These are phyloP conservation scores for Brenthis daphne DNA, from an alignment of 2,888 invertebrate genomes.

Conservation along the genomic window DNA sequence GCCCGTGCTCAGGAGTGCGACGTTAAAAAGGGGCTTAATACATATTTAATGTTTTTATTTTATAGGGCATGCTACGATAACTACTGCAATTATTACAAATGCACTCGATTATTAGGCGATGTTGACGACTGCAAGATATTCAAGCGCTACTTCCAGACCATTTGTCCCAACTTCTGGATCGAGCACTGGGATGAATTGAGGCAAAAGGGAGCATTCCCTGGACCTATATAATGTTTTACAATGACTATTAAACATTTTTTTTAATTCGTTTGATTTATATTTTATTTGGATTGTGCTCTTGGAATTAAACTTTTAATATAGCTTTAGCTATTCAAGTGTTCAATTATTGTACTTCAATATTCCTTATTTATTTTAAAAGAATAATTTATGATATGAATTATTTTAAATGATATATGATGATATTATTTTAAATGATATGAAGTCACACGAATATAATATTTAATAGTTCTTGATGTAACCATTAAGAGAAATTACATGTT, in stretches of 20 bases:
- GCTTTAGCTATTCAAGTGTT: too few relatives aligned
- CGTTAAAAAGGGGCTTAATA: too few relatives aligned
- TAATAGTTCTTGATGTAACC: too few relatives aligned
- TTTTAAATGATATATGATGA: too few relatives aligned
- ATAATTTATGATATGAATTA: too few relatives aligned
- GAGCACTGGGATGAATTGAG: conserved; percentile 71
- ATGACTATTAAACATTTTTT: neutral
- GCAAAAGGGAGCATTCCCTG: conserved; percentile 70
- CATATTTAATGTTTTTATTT: neutral
- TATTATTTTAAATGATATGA: too few relatives aligned
- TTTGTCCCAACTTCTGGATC: conserved; percentile 75
- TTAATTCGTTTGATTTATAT: neutral
- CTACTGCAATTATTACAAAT: conserved; percentile 72
- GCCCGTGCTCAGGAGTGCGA: too few relatives aligned
- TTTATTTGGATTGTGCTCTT: neutral
- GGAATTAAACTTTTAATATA: too few relatives aligned
- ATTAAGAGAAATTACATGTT: too few relatives aligned
- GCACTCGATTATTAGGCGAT: conserved; percentile 64
- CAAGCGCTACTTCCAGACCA: conserved; percentile 74
- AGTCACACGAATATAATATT: too few relatives aligned
- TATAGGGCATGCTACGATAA: conserved; percentile 72
- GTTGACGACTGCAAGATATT: conserved; percentile 74
- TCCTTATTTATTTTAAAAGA: too few relatives aligned
- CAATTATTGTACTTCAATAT: too few relatives aligned
- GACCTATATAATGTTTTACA: conserved; percentile 54